A percentile compares a stretch with the other conserved stretches of the same genome.
Conservation (phyloP, 2,888 invertebrate species). For the Liodrosophila aerea region DNA sequence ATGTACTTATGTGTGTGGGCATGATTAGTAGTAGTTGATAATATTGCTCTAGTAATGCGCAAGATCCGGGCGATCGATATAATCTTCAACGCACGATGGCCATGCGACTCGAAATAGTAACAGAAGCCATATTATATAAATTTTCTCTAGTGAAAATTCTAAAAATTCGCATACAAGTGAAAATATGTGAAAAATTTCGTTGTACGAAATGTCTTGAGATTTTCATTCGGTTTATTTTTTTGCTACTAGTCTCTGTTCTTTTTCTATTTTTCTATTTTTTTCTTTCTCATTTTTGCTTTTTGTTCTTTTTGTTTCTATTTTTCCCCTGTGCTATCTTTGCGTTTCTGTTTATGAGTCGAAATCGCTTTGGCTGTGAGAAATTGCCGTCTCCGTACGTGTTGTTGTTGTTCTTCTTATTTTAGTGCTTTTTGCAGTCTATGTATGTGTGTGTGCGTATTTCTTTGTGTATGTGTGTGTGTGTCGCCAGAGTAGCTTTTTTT, state of each 20-base stretch:
- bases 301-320: constrained; percentile 27
- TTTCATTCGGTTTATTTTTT: constrained; percentile 66
- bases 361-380: constrained; percentile 57
- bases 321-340: constrained; percentile 47
- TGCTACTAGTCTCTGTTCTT: constrained; percentile 34
- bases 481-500: constrained; percentile 36
- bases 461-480: constrained; percentile 21
- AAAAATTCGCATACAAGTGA: constrained; percentile 78
- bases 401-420: constrained; percentile 48
- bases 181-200: constrained; percentile 79
- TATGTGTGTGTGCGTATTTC: constrained; percentile 25
- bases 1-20: not conserved
- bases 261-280: constrained; percentile 36
- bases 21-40: not conserved
- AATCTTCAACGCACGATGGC: constrained; percentile 46
- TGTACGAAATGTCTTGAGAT: constrained; percentile 75
- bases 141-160: constrained; percentile 76
- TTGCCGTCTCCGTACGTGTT: constrained; percentile 38
- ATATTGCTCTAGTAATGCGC: constrained; percentile 50
- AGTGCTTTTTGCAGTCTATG: constrained; percentile 37
- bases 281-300: constrained; percentile 32
- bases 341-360: constrained; percentile 69
- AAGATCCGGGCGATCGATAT: constrained; percentile 48
- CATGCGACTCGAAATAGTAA: constrained; percentile 74
- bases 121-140: constrained; percentile 78